phyloP scores from a whole-genome alignment of 2,113 vertebrate genomes.

The Pelmatolapia mariae region DNA sequence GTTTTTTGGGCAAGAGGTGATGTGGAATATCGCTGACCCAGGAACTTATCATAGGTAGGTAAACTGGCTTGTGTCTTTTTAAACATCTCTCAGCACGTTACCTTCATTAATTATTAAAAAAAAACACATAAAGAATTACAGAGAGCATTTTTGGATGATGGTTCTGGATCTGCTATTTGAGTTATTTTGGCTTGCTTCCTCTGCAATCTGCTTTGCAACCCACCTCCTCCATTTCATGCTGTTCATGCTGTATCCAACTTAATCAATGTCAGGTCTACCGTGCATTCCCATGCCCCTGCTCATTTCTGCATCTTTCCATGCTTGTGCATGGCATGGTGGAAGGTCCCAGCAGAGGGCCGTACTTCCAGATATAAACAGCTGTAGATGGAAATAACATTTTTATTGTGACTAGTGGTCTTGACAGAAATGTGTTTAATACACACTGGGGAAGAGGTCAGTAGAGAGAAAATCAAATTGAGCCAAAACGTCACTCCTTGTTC shows the following conservation, averaged over 20 bases:
- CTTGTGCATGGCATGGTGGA: neutral
- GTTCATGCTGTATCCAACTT: neutral
- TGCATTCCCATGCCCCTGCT: neutral
- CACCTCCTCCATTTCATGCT: neutral
- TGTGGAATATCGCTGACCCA: conserved; percentile 43
- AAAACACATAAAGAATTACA: neutral
- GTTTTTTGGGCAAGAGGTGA: conserved; percentile 43
- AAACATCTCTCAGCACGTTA: neutral
- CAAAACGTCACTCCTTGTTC: neutral
- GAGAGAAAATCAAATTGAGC: neutral
- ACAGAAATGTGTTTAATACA: neutral
- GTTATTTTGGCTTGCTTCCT: neutral
- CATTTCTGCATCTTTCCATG: neutral
- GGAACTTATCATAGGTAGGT: conserved; percentile 25
- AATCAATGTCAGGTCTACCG: neutral
- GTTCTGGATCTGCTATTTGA: neutral
- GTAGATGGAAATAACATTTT: neutral
- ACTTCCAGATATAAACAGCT: neutral
- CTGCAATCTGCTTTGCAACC: neutral
- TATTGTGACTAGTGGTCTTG: neutral
- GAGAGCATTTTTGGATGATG: neutral
- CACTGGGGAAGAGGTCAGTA: neutral
- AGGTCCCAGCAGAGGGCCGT: neutral
- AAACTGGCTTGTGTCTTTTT: neutral
- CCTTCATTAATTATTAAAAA: neutral